Base-by-base conservation (phyloP, 2,797 vertebrate genomes). In the Sitta carolinensis region DNA sequence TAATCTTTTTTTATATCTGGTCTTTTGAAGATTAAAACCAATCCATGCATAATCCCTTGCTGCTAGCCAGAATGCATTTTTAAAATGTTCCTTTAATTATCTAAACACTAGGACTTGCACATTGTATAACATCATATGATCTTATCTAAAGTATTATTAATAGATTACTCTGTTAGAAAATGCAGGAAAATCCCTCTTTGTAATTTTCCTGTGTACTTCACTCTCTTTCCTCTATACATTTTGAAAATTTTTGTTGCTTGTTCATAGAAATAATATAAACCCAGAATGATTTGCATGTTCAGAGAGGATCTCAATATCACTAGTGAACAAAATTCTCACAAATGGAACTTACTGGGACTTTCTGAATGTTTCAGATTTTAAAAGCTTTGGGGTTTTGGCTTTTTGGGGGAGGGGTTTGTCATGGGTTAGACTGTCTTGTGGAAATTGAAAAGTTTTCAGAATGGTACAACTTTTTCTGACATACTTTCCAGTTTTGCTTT, bases 1-100 rank as follows among this genome's bases (percentile, higher is more conserved):
- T 94, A 92, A 15, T n/a, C 45, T 64, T 76, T 94, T 92, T 95
- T 70, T 73, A 61, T 93, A 95, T 94, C 78, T 95, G 90, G 93
- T 96, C 80, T 92, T 94, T 81, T 92, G 45, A 95, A 96, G 95
- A 96, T 96, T 95, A 97, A 95, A 96, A 79, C 5, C 88, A 97
- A 93, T 92, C 94, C 90, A 83, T 80, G 59, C 34, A 91, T 95
- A 96, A 96, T 96, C 92, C 80, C 43, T 94, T 43, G 34, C 47
- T 84, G 51, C 61, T 78, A 93, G 92, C 64, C 67, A 90, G 85
- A 90, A 89, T 78, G 64, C 59, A 90, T 89, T 95, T 97, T 74
- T 26, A 26, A 96, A 96, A 89, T 94, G 58, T 93, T 94, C 52
- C 29, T 95, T 85, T 93, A 95, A 96, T 96, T 96, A 96, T 90